phyloP scores from a whole-genome alignment of 2,797 vertebrate genomes.

The Malurus splendens region DNA sequence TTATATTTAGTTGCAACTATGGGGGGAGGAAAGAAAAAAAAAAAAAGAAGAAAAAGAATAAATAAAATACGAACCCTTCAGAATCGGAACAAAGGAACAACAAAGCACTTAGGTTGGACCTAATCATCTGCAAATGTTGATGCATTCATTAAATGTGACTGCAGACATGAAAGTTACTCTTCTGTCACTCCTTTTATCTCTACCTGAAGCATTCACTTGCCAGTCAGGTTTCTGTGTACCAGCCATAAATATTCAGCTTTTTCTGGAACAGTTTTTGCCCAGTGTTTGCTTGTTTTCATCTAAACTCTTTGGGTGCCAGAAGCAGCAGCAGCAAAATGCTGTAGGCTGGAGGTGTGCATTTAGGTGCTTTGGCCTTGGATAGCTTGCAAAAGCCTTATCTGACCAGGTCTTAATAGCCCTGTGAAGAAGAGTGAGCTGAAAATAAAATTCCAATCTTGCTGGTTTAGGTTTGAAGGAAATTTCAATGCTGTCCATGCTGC shows the following conservation, averaged over 20 bases:
- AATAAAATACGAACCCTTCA: neutral
- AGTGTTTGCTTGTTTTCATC: neutral
- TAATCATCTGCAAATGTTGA: neutral
- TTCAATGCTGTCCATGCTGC: fast-evolving
- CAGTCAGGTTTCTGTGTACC: conserved; percentile 5
- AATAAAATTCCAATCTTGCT: neutral
- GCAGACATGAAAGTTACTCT: neutral
- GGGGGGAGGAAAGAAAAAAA: neutral
- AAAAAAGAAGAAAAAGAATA: neutral
- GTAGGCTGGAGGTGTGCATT: neutral
- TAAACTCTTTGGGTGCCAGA: neutral
- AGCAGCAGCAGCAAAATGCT: neutral
- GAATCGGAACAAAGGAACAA: neutral
- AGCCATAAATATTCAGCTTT: conserved; percentile 30
- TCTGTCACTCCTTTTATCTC: conserved; percentile 29
- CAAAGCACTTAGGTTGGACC: conserved; percentile 5
- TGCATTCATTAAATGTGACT: neutral
- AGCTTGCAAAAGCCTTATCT: neutral
- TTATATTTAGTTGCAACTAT: conserved; percentile 1
- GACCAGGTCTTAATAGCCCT: neutral
- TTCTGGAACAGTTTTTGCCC: neutral
- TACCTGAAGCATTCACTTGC: neutral
- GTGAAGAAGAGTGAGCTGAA: neutral
- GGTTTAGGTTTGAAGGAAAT: neutral
- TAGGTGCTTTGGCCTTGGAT: neutral